Conservation (phyloP, 2,797 vertebrate genomes). For the Xenops minutus region DNA sequence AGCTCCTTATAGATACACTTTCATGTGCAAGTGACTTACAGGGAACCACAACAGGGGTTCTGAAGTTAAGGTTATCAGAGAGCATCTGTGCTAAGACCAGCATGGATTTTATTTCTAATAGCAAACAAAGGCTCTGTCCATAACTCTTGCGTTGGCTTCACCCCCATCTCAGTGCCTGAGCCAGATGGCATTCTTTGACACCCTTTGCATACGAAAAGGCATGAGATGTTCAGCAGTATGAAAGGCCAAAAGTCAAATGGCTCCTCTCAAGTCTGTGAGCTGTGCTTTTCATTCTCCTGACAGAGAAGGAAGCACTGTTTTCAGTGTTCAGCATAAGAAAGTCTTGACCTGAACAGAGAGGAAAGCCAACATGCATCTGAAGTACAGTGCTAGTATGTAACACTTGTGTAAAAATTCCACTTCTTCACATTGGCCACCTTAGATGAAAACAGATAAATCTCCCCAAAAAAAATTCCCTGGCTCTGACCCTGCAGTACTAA, state of each 20-base stretch:
- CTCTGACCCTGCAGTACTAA: conserved; percentile 28
- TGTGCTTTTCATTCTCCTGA: not conserved
- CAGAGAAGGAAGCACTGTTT: not conserved
- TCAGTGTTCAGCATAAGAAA: not conserved
- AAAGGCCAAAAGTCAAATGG: not conserved
- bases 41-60: not conserved
- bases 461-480: not conserved
- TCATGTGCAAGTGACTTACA: not conserved
- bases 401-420: conserved; percentile 17
- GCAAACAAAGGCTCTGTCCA: not conserved
- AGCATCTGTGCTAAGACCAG: not conserved
- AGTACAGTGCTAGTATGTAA: not conserved
- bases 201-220: not conserved
- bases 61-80: not conserved
- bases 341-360: not conserved
- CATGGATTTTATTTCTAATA: not conserved
- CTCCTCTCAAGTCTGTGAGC: not conserved
- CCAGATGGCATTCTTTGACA: not conserved
- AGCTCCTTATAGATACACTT: not conserved
- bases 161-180: not conserved
- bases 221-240: not conserved
- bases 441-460: conserved; percentile 39
- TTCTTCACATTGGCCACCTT: conserved; percentile 7
- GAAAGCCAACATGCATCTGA: not conserved
- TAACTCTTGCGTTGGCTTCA: not conserved